phyloP scores from a whole-genome alignment of 2,797 vertebrate genomes.

The Helarctos malayanus region DNA sequence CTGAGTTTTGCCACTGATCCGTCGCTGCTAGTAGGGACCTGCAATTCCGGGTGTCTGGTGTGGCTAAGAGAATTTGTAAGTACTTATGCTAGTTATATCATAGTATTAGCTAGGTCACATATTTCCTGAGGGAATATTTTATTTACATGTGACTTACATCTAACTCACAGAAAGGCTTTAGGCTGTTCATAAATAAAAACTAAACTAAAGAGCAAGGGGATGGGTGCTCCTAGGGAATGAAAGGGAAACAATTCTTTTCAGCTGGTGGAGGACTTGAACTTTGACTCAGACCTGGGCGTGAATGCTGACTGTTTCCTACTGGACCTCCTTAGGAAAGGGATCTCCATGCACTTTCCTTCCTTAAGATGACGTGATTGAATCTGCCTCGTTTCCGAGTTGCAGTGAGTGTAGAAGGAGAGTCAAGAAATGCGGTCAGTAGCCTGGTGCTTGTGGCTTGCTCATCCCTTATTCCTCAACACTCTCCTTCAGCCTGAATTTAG shows the following conservation, averaged over 20 bases:
- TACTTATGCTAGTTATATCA: background rate
- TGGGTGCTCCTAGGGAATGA: background rate
- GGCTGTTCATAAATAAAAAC: background rate
- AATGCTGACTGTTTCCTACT: background rate
- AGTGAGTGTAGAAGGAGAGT: background rate
- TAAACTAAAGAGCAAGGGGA: background rate
- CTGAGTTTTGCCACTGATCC: background rate
- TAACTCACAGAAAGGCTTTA: background rate
- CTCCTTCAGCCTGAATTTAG: background rate
- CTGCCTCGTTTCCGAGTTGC: background rate
- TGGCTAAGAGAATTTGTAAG: background rate
- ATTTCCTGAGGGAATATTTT: background rate
- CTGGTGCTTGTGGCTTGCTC: background rate
- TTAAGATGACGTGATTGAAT: background rate
- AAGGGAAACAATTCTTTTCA: background rate
- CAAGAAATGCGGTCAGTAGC: background rate
- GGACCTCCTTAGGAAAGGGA: background rate
- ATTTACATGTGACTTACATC: background rate
- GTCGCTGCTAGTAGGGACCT: background rate
- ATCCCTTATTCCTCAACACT: background rate
- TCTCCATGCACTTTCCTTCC: background rate
- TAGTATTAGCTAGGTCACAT: background rate
- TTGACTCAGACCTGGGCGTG: background rate
- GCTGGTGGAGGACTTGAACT: background rate
- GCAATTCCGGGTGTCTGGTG: background rate